phyloP scores from a whole-genome alignment of 2,888 invertebrate genomes.

The Hyalella azteca region DNA sequence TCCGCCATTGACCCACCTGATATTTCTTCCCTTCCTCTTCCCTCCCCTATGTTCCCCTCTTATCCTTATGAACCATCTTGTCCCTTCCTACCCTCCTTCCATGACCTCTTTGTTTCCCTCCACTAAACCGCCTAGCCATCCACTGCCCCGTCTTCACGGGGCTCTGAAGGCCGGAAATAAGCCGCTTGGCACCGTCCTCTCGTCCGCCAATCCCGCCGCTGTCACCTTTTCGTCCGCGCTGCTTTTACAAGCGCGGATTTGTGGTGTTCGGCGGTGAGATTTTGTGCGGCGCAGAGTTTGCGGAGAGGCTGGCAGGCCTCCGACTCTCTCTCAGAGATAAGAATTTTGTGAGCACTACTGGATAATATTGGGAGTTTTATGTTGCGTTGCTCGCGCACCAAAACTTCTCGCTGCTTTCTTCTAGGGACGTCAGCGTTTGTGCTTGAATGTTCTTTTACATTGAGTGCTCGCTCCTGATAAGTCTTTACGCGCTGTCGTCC shows the following conservation, averaged over 20 bases:
- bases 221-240: slow-evolving; percentile 17
- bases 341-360: slow-evolving; percentile 15
- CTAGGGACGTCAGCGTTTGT: neutral
- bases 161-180: slow-evolving; percentile 17
- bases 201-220: slow-evolving; percentile 28
- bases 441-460: neutral
- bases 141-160: neutral
- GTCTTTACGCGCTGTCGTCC: neutral
- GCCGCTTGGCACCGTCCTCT: slow-evolving; percentile 1
- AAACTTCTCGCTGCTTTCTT: neutral
- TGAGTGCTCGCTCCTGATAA: neutral
- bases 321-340: slow-evolving; percentile 3
- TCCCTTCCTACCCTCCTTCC: neutral
- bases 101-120: neutral
- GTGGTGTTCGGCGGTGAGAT: slow-evolving; percentile 1
- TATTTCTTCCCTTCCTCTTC: neutral
- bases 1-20: neutral
- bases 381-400: neutral
- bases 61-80: too few relatives aligned
- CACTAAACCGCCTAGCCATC: neutral
- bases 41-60: neutral
- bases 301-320: neutral
- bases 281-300: slow-evolving; percentile 11
- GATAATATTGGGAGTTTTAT: slow-evolving; percentile 18
- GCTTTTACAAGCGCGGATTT: slow-evolving; percentile 32